Base-by-base conservation (phyloP, 2,797 vertebrate genomes). In the Labroides dimidiatus region DNA sequence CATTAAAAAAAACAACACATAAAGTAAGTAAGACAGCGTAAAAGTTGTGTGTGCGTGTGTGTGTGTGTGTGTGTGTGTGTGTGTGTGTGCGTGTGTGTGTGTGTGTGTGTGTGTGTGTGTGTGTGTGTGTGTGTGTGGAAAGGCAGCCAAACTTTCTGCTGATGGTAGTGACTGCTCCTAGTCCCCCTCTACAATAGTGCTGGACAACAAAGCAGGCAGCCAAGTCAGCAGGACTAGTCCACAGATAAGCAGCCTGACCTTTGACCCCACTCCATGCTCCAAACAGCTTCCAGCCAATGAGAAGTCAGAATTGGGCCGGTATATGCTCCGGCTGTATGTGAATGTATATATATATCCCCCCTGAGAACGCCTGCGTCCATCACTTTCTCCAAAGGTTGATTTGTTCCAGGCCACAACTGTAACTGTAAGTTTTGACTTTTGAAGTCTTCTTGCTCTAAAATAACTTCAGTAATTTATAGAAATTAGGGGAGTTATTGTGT, bases 191-290 rank as follows among this genome's bases (percentile, higher is more conserved):
- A 93, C 92, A 91, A 89, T 86, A 56, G 72, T 84, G 81, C 77
- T 50, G 84, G 75, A 88, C 73, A 94, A 96, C 94, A 96, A 96
- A 96, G 92, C 94, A 92, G 93, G 91, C 89, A 87, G 93, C 94
- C 72, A 68, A 72, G 92, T 96, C 96, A 97, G 96, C 96, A 70
- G 62, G 73, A 80, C 77, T 73, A 55, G 54, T 68, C 62, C 33
- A 41, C 33, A 69, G 90, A 91, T 90, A 86, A 92, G 87, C 81
- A 69, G 50, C 19, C 6, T 84, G 78, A 88, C 87, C 81, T 87
- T 53, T 86, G 92, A 85, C 88, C 82, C 63, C 55, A 8, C 68
- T 67, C 58, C 44, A 12, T 51, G 47, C 80, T 69, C 80, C 64
- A 78, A 87, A 82, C 50, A 78, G 77, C 71, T 68, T 69, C 47